These are phyloP conservation scores for Eidolon dupreanum DNA, from an alignment of 2,797 vertebrate species.

Conservation along the genomic window DNA sequence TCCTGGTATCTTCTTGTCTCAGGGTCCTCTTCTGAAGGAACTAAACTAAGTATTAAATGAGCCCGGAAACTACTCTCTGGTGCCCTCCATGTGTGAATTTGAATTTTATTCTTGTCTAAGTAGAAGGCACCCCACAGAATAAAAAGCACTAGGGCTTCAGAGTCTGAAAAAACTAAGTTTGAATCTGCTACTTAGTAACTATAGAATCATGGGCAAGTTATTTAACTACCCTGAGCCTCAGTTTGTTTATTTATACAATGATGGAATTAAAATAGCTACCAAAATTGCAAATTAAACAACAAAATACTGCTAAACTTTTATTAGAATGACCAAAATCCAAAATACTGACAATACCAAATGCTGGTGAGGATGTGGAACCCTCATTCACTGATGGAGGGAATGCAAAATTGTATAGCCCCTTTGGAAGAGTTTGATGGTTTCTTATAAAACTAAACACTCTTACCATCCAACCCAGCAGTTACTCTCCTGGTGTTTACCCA, in stretches of 20 bases:
- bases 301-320: not conserved
- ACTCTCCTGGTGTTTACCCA: not conserved
- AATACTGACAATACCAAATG: not conserved
- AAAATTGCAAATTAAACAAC: slow-evolving; percentile 25
- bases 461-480: not conserved
- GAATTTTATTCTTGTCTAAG: slow-evolving; percentile 30
- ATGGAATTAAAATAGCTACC: slow-evolving; percentile 12
- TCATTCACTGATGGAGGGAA: not conserved
- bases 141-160: not conserved
- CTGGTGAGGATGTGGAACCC: not conserved
- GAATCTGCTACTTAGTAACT: not conserved
- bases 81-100: not conserved
- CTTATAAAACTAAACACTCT: not conserved
- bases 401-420: not conserved
- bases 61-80: not conserved
- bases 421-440: not conserved
- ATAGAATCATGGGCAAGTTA: not conserved
- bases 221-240: not conserved
- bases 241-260: slow-evolving; percentile 7
- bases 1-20: not conserved
- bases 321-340: not conserved
- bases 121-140: not conserved
- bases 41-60: not conserved
- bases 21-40: not conserved
- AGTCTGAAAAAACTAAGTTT: not conserved